Evolutionary conservation across 1,140 invertebrate species (phyloP).

Genomic region (Bombus sibiricus): DNA sequence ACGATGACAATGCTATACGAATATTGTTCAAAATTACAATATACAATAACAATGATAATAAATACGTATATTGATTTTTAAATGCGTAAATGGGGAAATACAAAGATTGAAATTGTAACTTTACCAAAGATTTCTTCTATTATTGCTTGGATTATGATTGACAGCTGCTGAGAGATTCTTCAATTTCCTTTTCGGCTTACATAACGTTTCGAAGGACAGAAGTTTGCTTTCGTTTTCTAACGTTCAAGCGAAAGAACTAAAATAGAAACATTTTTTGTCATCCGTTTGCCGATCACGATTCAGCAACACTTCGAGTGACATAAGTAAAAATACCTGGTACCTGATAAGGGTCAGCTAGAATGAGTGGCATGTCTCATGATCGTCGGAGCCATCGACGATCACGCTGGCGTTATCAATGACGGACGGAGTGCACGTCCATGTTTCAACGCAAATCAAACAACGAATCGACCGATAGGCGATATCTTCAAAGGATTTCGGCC

Average conservation of each 20-base stretch:
- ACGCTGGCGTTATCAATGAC: conserved; percentile 58
- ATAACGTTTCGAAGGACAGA: too few species aligned
- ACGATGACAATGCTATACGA: background rate
- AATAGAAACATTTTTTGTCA: background rate
- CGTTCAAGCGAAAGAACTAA: background rate
- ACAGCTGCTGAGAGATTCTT: background rate
- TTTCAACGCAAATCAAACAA: conserved; percentile 73
- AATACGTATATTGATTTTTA: background rate
- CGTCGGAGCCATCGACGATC: conserved; percentile 49
- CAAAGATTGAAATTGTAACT: too few species aligned
- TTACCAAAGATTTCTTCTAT: too few species aligned
- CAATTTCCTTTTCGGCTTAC: too few species aligned
- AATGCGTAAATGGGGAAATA: background rate
- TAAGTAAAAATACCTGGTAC: conserved; percentile 43
- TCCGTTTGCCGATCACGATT: conserved; percentile 20
- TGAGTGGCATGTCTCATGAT: conserved; percentile 52
- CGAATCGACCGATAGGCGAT: conserved; percentile 72
- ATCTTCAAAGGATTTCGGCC: conserved; percentile 75
- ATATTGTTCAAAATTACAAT: background rate
- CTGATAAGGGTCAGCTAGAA: conserved; percentile 28
- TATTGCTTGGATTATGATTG: background rate
- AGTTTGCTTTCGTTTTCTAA: background rate
- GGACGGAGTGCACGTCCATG: conserved; percentile 68
- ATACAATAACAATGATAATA: background rate
- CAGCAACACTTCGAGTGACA: conserved; percentile 35